Percentiles rank a stretch among this genome's conserved stretches.
Conservation (phyloP, 2,888 invertebrate genomes). For the Aphodius granarius region DNA sequence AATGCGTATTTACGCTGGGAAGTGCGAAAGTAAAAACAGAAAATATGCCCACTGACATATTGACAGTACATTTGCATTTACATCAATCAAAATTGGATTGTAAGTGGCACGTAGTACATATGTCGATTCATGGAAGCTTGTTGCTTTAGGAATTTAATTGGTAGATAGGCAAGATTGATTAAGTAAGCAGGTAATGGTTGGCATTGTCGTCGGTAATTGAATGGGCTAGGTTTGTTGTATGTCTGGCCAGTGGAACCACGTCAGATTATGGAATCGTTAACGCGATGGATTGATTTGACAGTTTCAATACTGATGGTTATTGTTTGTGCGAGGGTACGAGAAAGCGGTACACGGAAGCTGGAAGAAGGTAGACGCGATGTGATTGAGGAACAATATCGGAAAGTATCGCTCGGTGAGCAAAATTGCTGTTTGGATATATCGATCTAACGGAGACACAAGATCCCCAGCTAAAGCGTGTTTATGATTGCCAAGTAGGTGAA, state of each 20-base stretch:
- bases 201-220: conserved; percentile 6
- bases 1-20: too few relatives aligned
- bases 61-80: too few relatives aligned
- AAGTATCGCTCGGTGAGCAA: background rate
- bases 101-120: too few relatives aligned
- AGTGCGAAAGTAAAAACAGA: too few relatives aligned
- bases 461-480: background rate
- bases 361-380: background rate
- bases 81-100: too few relatives aligned
- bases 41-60: too few relatives aligned
- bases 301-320: background rate
- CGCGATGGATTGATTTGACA: background rate
- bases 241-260: conserved; percentile 6
- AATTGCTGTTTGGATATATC: background rate
- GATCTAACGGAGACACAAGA: background rate
- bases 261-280: conserved; percentile 9
- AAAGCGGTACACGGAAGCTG: background rate
- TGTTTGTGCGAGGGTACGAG: background rate
- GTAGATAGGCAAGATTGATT: conserved; percentile 7
- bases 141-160: background rate
- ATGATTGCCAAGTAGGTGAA: background rate
- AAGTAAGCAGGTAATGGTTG: conserved; percentile 5
- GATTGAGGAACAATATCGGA: background rate
- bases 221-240: conserved; percentile 3
- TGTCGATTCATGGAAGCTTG: background rate